Base-by-base conservation (phyloP, 2,888 invertebrate species). In the Scaptomyza cyrtandrae region DNA sequence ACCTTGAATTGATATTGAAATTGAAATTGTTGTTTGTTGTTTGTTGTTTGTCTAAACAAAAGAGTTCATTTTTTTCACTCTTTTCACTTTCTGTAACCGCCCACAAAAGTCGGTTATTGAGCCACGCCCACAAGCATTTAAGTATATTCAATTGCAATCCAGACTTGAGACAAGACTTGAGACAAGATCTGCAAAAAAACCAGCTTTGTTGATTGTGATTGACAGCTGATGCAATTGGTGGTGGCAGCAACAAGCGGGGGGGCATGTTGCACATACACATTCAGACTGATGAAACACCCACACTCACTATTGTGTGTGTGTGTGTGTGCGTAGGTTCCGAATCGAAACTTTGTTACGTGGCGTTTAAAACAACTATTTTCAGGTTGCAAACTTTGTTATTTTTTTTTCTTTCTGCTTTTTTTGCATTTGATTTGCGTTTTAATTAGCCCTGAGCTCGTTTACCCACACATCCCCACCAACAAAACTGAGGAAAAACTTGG, bases 361-460 rank as follows among this genome's bases (percentile, higher is more conserved):
- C 7, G 6, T 71, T 57, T 69, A 48, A 52, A 69, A 70, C 72
- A 75, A 76, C 52, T 72, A 68, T 61, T 39, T 39, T 35, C 35
- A 13, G 35, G 24, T 24, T 24, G 24, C 24, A 24, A 24, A 24
- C 24, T 24, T 24, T 35, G 9, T 11, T 10, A 7, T 33, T 33
- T 33, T 31, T 31, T 31, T 35, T 35, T n/a, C 24, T 3, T 13
- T 6, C n/a, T 60, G n/a, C n/a, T 9, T 31, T 9, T 75, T 82
- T 71, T 75, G 64, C 62, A 61, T 37, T 68, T 58, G 52, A 57
- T 60, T 52, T 71, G 54, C 73, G 75, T 72, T 88, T 88, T 87
- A 89, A 89, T 89, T 88, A 90, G 88, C 85, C 82, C 80, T 89
- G 84, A 88, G 85, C 88, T 81, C 81, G 88, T 89, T 89, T 73